phyloP scores from a whole-genome alignment of 1,140 invertebrate genomes.

The Marisa cornuarietis region DNA sequence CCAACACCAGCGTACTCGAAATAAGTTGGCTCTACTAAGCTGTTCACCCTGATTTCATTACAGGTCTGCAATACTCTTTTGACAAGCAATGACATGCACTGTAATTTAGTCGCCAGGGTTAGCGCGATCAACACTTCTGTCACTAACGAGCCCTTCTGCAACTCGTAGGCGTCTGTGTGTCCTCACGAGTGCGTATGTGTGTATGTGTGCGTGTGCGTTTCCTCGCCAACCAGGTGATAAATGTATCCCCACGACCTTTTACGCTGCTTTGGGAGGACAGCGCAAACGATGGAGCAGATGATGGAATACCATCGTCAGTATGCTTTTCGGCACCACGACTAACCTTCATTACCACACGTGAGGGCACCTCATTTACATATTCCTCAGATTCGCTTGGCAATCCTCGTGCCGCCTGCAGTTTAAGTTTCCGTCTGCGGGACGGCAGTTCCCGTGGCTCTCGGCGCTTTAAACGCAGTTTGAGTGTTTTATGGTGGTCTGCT shows the following conservation, averaged over 20 bases:
- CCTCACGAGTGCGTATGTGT: not conserved
- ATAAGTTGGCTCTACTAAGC: no score
- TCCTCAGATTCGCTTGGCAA: not conserved
- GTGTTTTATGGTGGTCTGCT: no score
- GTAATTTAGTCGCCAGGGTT: not conserved
- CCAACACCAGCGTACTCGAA: no score
- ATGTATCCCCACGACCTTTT: not conserved
- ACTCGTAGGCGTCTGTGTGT: not conserved
- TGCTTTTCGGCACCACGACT: not conserved
- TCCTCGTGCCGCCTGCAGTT: not conserved
- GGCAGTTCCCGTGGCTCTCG: not conserved
- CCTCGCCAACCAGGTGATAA: not conserved
- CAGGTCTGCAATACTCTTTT: no score
- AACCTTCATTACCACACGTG: not conserved
- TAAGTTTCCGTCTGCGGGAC: no score
- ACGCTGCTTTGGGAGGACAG: no score
- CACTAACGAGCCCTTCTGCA: no score
- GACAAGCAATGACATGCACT: not conserved
- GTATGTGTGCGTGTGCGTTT: not conserved
- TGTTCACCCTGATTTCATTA: not conserved
- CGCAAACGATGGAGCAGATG: not conserved
- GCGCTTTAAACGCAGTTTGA: no score
- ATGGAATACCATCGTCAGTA: not conserved
- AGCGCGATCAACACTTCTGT: no score
- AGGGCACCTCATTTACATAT: not conserved